Evolutionary conservation across 2,797 vertebrate genomes (phyloP).

Genomic region (Gephyroberyx darwinii): DNA sequence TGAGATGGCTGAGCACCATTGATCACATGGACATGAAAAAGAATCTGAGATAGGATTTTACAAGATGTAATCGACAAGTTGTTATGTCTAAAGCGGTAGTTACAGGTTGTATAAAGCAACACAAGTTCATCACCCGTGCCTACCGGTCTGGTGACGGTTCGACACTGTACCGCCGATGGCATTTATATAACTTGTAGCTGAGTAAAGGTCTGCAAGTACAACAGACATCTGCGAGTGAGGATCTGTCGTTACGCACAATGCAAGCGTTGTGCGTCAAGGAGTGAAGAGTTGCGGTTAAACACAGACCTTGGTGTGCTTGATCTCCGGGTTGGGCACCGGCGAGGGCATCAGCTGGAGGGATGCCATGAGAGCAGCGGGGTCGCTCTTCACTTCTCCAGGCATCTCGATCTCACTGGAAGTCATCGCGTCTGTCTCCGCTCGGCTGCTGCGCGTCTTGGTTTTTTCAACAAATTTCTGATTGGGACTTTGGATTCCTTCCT

Average conservation of each 20-base stretch:
- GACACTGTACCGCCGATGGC: conserved; percentile 18
- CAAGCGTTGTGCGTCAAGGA: background rate
- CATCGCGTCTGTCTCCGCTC: conserved; percentile 80
- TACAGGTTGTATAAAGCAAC: background rate
- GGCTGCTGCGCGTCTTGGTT: conserved; percentile 56
- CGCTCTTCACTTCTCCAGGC: conserved; percentile 93
- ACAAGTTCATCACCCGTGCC: conserved; percentile 12
- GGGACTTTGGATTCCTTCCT: conserved; percentile 82
- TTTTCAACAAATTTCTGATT: conserved; percentile 72
- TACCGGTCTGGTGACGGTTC: conserved; percentile 9
- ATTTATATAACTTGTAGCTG: conserved; percentile 7
- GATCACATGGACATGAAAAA: conserved; percentile 42
- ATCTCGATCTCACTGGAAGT: conserved; percentile 96
- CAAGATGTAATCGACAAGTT: background rate
- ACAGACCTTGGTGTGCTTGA: conserved; percentile 95
- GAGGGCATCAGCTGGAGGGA: conserved; percentile 96
- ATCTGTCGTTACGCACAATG: background rate
- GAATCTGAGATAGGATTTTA: background rate
- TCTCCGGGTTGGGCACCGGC: conserved; percentile 94
- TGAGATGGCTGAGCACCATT: background rate
- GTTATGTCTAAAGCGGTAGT: background rate
- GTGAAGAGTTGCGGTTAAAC: background rate
- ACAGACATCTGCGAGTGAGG: background rate
- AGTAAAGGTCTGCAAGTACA: background rate
- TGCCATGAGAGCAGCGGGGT: conserved; percentile 95